Evolutionary conservation across 2,113 vertebrate genomes (phyloP).

Genomic region (Proteles cristata): DNA sequence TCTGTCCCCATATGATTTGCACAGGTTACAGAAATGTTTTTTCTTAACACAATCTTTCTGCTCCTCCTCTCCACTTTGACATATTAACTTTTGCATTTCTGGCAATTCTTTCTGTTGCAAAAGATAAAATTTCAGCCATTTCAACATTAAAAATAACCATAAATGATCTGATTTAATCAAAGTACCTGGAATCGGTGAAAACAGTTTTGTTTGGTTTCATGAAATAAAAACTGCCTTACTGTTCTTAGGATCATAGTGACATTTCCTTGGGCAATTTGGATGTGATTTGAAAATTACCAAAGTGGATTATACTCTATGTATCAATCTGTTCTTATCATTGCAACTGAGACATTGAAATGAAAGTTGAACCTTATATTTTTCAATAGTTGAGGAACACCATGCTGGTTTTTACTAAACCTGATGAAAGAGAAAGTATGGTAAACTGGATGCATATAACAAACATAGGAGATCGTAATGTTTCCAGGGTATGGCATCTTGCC

Average conservation of each 20-base stretch:
- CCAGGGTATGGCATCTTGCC: slow-evolving; percentile 80
- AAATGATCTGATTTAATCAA: not conserved
- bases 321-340: not conserved
- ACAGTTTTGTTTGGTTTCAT: not conserved
- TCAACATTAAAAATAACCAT: slow-evolving; percentile 23
- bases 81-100: slow-evolving; percentile 41
- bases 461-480: slow-evolving; percentile 79
- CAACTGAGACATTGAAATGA: not conserved
- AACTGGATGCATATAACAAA: slow-evolving; percentile 81
- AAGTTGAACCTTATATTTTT: slow-evolving; percentile 54
- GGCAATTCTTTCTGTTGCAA: not conserved
- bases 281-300: slow-evolving; percentile 46
- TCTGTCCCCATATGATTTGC: slow-evolving; percentile 40
- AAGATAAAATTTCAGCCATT: slow-evolving; percentile 38
- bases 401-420: slow-evolving; percentile 53
- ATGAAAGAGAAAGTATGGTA: slow-evolving; percentile 71
- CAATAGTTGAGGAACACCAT: slow-evolving; percentile 39
- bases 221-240: not conserved
- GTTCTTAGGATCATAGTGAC: not conserved
- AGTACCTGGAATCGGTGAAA: not conserved
- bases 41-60: slow-evolving; percentile 12
- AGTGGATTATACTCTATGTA: not conserved
- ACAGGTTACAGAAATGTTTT: slow-evolving; percentile 49
- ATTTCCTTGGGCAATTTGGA: slow-evolving; percentile 5
- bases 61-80: not conserved